Evolutionary conservation across 2,797 vertebrate species (phyloP).

Genomic region (Lagocephalus sceleratus): DNA sequence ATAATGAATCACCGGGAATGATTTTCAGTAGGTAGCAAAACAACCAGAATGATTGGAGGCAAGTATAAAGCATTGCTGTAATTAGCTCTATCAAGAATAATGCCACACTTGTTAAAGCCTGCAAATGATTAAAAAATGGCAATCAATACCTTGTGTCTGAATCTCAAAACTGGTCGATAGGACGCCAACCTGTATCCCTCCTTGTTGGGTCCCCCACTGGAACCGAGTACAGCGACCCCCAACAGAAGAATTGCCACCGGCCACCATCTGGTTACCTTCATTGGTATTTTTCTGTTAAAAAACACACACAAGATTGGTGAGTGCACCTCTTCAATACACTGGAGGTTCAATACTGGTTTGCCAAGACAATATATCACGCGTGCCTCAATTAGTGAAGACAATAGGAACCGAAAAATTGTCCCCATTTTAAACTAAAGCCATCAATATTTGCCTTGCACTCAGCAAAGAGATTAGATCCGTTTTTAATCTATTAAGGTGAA

Average conservation of each 20-base stretch:
- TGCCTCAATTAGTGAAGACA: slow-evolving; percentile 71
- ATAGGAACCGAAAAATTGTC: slow-evolving; percentile 55
- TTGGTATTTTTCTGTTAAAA: slow-evolving; percentile 79
- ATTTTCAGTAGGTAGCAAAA: slow-evolving; percentile 43
- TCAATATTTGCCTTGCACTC: slow-evolving; percentile 65
- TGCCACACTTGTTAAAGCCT: slow-evolving; percentile 39
- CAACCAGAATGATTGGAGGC: slow-evolving; percentile 35
- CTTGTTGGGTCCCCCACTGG: slow-evolving; percentile 79
- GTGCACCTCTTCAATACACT: slow-evolving; percentile 14
- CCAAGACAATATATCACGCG: slow-evolving; percentile 65
- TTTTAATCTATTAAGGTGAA: slow-evolving; percentile 73
- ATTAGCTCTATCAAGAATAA: slow-evolving; percentile 21
- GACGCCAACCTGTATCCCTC: slow-evolving; percentile 75
- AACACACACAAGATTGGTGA: slow-evolving; percentile 49
- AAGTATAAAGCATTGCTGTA: too few species aligned
- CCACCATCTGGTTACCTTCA: slow-evolving; percentile 82
- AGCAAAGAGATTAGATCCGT: slow-evolving; percentile 69
- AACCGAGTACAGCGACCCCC: slow-evolving; percentile 71
- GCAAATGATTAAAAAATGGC: slow-evolving; percentile 13
- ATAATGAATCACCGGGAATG: slow-evolving; percentile 50
- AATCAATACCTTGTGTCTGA: slow-evolving; percentile 92
- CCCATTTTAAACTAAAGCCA: slow-evolving; percentile 67
- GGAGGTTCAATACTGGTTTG: slow-evolving; percentile 39
- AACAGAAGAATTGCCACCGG: slow-evolving; percentile 74
- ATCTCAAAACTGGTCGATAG: slow-evolving; percentile 83